Percentiles rank a stretch among this genome's conserved stretches.
Evolutionary conservation across 23 tunicate species (phyloP).

Genomic region (Aplidium turbinatum): DNA sequence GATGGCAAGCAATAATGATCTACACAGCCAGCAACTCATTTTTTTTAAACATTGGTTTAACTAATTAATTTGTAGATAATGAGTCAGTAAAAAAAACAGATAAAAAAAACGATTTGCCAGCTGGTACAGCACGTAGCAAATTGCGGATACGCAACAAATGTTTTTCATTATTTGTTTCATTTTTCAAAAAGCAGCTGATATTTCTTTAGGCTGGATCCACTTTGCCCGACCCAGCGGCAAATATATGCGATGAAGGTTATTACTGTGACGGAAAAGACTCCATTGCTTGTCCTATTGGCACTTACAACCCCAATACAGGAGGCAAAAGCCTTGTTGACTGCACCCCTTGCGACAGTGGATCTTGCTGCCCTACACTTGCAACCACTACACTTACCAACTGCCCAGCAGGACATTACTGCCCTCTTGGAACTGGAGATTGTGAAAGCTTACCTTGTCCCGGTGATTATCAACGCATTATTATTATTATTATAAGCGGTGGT

Average conservation of each 20-base stretch:
- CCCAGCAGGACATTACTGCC: conserved; percentile 77
- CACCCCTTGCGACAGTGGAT: conserved; percentile 70
- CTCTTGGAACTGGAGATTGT: conserved; percentile 72
- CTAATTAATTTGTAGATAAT: too few relatives aligned
- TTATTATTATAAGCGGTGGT: too few relatives aligned
- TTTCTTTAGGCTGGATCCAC: conserved; percentile 52
- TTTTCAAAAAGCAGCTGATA: not conserved
- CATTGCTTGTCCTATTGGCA: conserved; percentile 76
- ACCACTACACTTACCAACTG: conserved; percentile 51
- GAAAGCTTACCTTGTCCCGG: conserved; percentile 78
- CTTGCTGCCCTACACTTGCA: conserved; percentile 58
- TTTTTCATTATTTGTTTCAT: not conserved
- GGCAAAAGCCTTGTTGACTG: conserved; percentile 46
- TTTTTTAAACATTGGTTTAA: too few relatives aligned
- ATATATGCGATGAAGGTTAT: conserved; percentile 62
- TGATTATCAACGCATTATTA: too few relatives aligned
- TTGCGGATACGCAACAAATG: too few relatives aligned
- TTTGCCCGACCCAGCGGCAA: conserved; percentile 46
- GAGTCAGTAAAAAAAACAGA: too few relatives aligned
- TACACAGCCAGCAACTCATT: too few relatives aligned
- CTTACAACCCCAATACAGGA: conserved; percentile 76
- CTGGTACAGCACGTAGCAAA: too few relatives aligned
- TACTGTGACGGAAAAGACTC: conserved; percentile 77
- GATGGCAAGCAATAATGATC: too few relatives aligned
- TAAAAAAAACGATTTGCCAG: too few relatives aligned